These are phyloP conservation scores for Orgyia antiqua DNA, from an alignment of 2,888 invertebrate species.

Conservation along the genomic window DNA sequence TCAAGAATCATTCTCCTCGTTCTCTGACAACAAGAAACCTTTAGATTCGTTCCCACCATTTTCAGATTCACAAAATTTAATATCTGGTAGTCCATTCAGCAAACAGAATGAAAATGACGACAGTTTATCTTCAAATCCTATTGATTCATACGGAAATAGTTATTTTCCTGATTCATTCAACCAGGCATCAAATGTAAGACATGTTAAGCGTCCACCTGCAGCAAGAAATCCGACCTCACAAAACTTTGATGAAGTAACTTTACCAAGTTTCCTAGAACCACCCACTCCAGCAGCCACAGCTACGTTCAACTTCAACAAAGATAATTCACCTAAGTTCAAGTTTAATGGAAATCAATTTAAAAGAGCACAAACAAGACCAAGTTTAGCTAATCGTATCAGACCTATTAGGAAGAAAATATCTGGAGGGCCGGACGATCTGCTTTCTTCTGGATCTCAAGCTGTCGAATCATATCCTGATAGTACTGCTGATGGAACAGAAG, in stretches of 20 bases:
- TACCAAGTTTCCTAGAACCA: constrained; percentile 71
- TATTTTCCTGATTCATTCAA: constrained; percentile 67
- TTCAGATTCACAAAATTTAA: constrained; percentile 52
- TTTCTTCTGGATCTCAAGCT: constrained; percentile 62
- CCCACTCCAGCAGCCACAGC: constrained; percentile 60
- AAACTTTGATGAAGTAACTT: constrained; percentile 49
- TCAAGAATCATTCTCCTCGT: constrained; percentile 38
- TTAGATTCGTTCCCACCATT: constrained; percentile 37
- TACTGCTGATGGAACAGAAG: constrained; percentile 51
- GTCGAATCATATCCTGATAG: constrained; percentile 47
- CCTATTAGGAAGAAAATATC: constrained; percentile 68
- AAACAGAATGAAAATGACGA: constrained; percentile 55
- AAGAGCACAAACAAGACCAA: constrained; percentile 50
- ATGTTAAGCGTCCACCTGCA: constrained; percentile 50
- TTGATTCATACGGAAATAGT: constrained; percentile 64
- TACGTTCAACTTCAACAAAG: constrained; percentile 53
- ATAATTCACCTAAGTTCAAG: constrained; percentile 53
- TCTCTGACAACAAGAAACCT: constrained; percentile 13
- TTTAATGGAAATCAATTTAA: constrained; percentile 51
- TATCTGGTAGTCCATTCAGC: constrained; percentile 51
- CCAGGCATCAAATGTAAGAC: constrained; percentile 60
- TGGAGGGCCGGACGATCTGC: constrained; percentile 55
- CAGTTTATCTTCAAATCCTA: constrained; percentile 38
- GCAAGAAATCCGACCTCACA: constrained; percentile 37
- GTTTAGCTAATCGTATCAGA: constrained; percentile 44